Evolutionary conservation across 1,140 invertebrate species (phyloP).

Genomic region (Steinernema feltiae): DNA sequence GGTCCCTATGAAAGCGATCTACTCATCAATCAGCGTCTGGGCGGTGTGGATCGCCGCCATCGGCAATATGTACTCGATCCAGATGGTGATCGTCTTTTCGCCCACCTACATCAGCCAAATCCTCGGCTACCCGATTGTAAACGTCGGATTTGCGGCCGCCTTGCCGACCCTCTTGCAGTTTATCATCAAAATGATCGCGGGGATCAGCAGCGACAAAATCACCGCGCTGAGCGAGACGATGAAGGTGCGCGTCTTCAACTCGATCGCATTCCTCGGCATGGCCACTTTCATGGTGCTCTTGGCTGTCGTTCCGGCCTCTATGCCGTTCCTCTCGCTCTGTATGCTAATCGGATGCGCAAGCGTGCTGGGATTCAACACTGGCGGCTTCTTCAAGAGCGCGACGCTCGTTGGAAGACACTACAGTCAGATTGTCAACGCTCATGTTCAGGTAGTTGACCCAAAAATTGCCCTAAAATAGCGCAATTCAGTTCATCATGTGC

Average conservation of each 20-base stretch:
- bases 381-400: conserved; percentile 45
- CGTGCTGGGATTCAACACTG: conserved; percentile 43
- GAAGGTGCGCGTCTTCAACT: conserved; percentile 44
- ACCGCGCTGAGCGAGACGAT: background rate
- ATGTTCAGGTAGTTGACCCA: background rate
- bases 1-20: conserved; percentile 14
- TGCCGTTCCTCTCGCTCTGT: conserved; percentile 4
- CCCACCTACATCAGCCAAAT: conserved; percentile 27
- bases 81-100: conserved; percentile 33
- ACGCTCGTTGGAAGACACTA: conserved; percentile 44
- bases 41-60: too few species aligned
- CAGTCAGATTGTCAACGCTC: conserved; percentile 30
- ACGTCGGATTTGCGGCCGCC: conserved; percentile 38
- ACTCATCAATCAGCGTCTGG: too few species aligned
- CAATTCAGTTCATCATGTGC: too few species aligned
- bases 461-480: too few species aligned
- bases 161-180: conserved; percentile 34
- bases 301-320: conserved; percentile 20
- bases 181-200: conserved; percentile 27
- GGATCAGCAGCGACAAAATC: background rate
- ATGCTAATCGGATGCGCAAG: conserved; percentile 22
- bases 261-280: conserved; percentile 41
- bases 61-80: conserved; percentile 32
- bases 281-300: conserved; percentile 42
- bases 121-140: conserved; percentile 32